phyloP scores from a whole-genome alignment of 2,888 invertebrate species.

The Galeruca laticollis region DNA sequence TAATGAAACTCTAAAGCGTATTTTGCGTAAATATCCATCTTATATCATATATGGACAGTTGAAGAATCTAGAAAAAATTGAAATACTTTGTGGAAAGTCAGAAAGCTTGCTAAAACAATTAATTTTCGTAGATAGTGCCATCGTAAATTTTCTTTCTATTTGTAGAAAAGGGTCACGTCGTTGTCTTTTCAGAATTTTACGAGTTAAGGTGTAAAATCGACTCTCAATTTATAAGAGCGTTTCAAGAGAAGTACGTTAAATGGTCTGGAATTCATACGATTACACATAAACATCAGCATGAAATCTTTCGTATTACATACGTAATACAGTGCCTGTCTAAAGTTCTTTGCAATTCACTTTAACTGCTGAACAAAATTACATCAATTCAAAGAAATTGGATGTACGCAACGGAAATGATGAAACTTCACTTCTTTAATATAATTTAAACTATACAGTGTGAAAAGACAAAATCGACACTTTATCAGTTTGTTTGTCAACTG shows the following conservation, averaged over 20 bases:
- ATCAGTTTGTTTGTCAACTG: too few relatives aligned
- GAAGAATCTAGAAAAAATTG: slow-evolving; percentile 12
- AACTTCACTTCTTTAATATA: too few relatives aligned
- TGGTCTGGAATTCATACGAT: slow-evolving; percentile 13
- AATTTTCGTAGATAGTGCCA: slow-evolving; percentile 21
- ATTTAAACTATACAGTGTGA: too few relatives aligned
- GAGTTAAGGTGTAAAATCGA: slow-evolving; percentile 30
- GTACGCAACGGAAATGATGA: too few relatives aligned
- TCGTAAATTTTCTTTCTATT: slow-evolving; percentile 27
- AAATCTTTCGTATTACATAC: slow-evolving; percentile 11
- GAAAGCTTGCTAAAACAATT: slow-evolving; percentile 19
- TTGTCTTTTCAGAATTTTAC: slow-evolving; percentile 28
- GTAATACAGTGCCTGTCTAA: slow-evolving; percentile 4
- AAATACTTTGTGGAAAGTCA: slow-evolving; percentile 17
- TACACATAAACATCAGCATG: slow-evolving; percentile 7
- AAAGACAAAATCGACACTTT: too few relatives aligned
- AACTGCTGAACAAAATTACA: not conserved
- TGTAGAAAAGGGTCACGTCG: slow-evolving; percentile 29
- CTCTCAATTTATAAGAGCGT: slow-evolving; percentile 19
- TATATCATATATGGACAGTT: not conserved
- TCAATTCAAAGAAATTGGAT: too few relatives aligned
- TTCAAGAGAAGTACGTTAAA: slow-evolving; percentile 20
- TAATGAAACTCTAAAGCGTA: too few relatives aligned
- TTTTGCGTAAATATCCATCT: not conserved
- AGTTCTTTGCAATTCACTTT: not conserved